Evolutionary conservation across 2,113 vertebrate genomes (phyloP), one percentile per base, ranked within the genome.

Genomic region (Chamaea fasciata): DNA sequence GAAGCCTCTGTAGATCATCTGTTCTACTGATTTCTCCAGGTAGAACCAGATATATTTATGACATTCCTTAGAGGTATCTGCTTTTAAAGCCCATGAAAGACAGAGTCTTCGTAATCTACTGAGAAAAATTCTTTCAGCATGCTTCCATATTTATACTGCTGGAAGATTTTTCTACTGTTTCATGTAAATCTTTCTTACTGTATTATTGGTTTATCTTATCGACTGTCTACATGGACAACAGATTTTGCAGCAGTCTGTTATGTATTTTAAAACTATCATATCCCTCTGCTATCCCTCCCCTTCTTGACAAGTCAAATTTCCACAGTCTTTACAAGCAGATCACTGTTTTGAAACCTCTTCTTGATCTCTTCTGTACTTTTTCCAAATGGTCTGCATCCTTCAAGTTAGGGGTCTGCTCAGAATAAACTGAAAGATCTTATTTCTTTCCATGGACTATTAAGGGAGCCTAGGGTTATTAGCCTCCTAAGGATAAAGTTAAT

Each of bases 401-500:
- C 53, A 94, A 80, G 49, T 42, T 42, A 81, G 82, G 8, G n/a
- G 70, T 93, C 63, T 90, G 67, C 28, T 85, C 55, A 93, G 85
- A 94, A 80, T 77, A 71, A 80, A 80, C 21, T 46, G 46, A 95
- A 82, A 94, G 41, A 65, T 50, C 15, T 93, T 88, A 69, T 93
- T 92, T 95, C 82, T 93, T 96, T 92, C 57, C 67, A 88, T 74
- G 88, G 82, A 57, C 83, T 94, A 74, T 94, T 96, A 93, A 86
- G 62, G 46, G 71, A 96, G 42, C 63, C 79, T 41, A 88, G 79
- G 83, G 88, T 95, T 93, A 96, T 96, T 96, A 95, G 92, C 75
- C 92, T 94, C 95, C 75, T 79, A 94, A 94, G 94, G 90, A 96
- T 93, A 86, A 96, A 96, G 82, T 93, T 96, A 96, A 96, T 96